These are phyloP conservation scores for Rhynchophorus ferrugineus DNA, from an alignment of 1,140 invertebrate species.

Conservation along the genomic window DNA sequence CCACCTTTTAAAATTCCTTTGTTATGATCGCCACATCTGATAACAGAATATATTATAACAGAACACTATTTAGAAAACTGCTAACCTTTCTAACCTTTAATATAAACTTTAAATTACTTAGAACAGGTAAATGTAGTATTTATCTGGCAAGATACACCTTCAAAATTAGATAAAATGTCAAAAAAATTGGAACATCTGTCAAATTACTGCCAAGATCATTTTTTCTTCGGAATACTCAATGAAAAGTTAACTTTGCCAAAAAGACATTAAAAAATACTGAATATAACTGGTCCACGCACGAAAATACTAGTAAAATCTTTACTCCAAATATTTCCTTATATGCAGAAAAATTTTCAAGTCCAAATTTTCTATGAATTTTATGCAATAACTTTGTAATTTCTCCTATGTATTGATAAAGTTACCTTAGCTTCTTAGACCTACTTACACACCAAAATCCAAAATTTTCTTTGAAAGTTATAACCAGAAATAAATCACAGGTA, in stretches of 20 bases:
- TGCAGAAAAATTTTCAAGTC: constrained; percentile 13
- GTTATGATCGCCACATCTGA: no score
- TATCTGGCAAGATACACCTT: constrained; percentile 10
- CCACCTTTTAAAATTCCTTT: no score
- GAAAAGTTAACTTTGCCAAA: neutral
- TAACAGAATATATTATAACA: no score
- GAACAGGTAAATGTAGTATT: constrained; percentile 2
- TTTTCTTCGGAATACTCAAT: constrained; percentile 3
- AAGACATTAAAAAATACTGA: neutral
- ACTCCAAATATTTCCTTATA: constrained; percentile 13
- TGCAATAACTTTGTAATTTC: constrained; percentile 24
- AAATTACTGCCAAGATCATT: constrained; percentile 25
- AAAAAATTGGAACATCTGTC: constrained; percentile 37
- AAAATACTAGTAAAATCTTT: constrained; percentile 7
- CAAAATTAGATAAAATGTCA: constrained; percentile 24
- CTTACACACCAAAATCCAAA: constrained; percentile 23
- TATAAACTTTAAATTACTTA: neutral
- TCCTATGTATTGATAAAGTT: constrained; percentile 2
- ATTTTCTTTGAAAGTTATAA: constrained; percentile 19
- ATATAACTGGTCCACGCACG: constrained; percentile 3
- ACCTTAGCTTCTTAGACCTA: constrained; percentile 15
- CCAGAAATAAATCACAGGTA: constrained; percentile 21
- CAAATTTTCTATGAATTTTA: constrained; percentile 28
- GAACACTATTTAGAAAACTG: neutral
- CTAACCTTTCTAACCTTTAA: constrained; percentile 1